Evolutionary conservation across 1,140 invertebrate genomes (phyloP), one percentile per base, ranked within the genome.

Genomic region (Stegodyphus dumicola): DNA sequence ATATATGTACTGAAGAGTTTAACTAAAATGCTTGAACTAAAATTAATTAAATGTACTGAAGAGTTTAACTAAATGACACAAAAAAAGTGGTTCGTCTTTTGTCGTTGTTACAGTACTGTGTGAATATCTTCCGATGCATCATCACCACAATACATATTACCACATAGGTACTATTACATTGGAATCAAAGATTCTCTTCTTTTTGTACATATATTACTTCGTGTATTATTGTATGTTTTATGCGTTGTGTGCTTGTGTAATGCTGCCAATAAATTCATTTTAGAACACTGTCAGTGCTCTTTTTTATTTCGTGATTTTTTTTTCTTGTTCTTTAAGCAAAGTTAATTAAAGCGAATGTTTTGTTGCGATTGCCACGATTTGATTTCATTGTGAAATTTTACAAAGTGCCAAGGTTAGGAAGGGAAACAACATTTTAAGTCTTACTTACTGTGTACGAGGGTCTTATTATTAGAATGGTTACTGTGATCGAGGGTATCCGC

Each of bases 261-360:
- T 69, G 74, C 56, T 85, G 81, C 81, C 81, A 85, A 85, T 85
- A 85, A 85, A 85, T 64, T 81, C 78, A 85, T 85, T 85, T 85
- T 85, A 85, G 71, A 85, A 76, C 81, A 85, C 81, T 49, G 7
- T 67, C 6, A 7, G 7, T 33, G 33, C 33, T 33, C 33, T 33
- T 33, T 33, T 33, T 33, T 1, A 33, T 33, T 33, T 33, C 3
- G 33, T 33, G 33, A 33, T 33, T 1, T 33, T 33, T 33, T 33
- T 1, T 33, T 33, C 3, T 33, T 33, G 33, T 33, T 33, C 33
- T 33, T 33, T 33, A 33, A 33, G 3, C 33, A 33, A 1, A 1
- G 3, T 33, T 33, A 3, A 33, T 33, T 33, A 33, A 33, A 33
- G 33, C 33, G 1, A 33, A 33, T n/a, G n/a, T n/a, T n/a, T n/a